These are phyloP conservation scores for Alectoris magna DNA, from an alignment of 2,797 vertebrate genomes.

Conservation along the genomic window DNA sequence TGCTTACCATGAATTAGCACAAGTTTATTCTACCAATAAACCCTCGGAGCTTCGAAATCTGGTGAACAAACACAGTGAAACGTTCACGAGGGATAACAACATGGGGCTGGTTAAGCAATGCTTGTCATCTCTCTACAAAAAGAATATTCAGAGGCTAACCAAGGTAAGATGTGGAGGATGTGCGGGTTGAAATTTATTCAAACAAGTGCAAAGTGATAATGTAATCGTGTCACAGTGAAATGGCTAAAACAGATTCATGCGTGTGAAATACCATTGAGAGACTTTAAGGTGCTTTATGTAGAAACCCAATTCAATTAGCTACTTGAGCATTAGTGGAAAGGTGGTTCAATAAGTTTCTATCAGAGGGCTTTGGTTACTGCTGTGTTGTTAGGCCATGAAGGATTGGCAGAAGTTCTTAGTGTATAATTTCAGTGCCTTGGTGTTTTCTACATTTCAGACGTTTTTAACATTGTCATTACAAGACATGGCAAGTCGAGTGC, in stretches of 20 bases:
- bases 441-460: slow-evolving; percentile 84
- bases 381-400: neutral
- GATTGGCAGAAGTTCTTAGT: neutral
- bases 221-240: neutral
- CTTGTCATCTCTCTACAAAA: slow-evolving; percentile 98
- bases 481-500: slow-evolving; percentile 99
- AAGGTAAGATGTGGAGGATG: slow-evolving; percentile 84
- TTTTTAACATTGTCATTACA: slow-evolving; percentile 98
- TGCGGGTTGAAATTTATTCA: neutral
- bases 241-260: neutral
- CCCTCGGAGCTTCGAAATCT: slow-evolving; percentile 92
- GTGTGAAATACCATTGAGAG: neutral
- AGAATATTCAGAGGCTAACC: slow-evolving; percentile 98
- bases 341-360: neutral
- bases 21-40: slow-evolving; percentile 97
- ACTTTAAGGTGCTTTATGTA: neutral
- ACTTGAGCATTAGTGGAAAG: neutral
- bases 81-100: slow-evolving; percentile 94
- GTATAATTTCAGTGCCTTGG: neutral
- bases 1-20: slow-evolving; percentile 96
- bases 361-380: neutral
- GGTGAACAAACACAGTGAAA: slow-evolving; percentile 96
- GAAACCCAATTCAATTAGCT: neutral
- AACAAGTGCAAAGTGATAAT: neutral
- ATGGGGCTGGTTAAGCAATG: slow-evolving; percentile 98